Evolutionary conservation across 2,888 invertebrate species (phyloP).

Genomic region (Tachina lurida): DNA sequence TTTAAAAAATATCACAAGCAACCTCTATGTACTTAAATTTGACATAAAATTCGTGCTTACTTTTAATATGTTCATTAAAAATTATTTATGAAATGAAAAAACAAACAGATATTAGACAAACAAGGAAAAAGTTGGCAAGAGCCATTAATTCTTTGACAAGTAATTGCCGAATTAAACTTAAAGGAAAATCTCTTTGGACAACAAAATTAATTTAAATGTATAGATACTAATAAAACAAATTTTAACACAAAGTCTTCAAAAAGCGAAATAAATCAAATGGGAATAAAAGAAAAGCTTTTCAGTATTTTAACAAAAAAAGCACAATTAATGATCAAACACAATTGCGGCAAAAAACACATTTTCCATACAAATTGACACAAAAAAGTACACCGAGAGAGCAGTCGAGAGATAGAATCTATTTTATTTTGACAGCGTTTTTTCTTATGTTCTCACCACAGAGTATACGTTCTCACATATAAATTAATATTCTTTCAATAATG

Average conservation of each 20-base stretch:
- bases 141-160: slow-evolving; percentile 8
- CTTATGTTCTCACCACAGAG: no score
- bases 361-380: no score
- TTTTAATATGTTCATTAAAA: slow-evolving; percentile 33
- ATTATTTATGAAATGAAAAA: background rate
- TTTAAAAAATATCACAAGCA: background rate
- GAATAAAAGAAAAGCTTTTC: background rate
- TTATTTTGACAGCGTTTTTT: no score
- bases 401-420: no score
- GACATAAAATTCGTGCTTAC: slow-evolving; percentile 38
- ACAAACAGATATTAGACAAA: background rate
- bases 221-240: background rate
- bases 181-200: background rate
- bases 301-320: no score
- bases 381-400: no score
- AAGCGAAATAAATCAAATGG: background rate
- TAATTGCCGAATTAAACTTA: background rate
- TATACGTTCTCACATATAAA: no score
- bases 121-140: background rate
- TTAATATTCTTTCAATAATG: no score
- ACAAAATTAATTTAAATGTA: background rate
- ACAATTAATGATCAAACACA: no score
- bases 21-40: slow-evolving; percentile 7
- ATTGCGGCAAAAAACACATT: no score
- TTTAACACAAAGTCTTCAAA: background rate